Evolutionary conservation across 2,888 invertebrate genomes (phyloP).

Genomic region (Calameuta pallipes): DNA sequence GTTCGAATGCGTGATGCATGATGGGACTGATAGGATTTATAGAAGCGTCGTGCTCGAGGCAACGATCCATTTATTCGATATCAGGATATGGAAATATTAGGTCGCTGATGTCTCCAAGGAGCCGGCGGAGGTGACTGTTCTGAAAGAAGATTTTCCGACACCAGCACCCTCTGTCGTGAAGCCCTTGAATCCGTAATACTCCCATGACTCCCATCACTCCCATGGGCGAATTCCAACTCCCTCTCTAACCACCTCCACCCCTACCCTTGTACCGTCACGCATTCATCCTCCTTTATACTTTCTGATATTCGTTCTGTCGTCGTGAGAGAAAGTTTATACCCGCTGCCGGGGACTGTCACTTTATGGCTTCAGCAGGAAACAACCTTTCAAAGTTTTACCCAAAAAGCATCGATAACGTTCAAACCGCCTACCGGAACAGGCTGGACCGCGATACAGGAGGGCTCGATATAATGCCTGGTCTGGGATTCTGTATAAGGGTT

Average conservation of each 20-base stretch:
- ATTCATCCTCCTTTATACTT: constrained; percentile 19
- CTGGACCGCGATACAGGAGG: constrained; percentile 8
- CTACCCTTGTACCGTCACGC: background rate
- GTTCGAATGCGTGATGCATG: constrained; percentile 49
- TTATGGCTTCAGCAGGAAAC: constrained; percentile 43
- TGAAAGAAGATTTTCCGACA: background rate
- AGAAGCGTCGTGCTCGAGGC: constrained; percentile 47
- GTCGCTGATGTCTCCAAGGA: constrained; percentile 45
- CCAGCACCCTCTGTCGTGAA: background rate
- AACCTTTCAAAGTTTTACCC: constrained; percentile 34
- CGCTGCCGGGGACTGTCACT: constrained; percentile 41
- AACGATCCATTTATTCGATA: constrained; percentile 59
- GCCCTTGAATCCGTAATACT: constrained; percentile 55
- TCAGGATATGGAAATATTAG: constrained; percentile 60
- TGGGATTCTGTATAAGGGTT: constrained; percentile 18
- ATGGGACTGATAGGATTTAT: constrained; percentile 54
- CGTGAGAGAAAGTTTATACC: constrained; percentile 44
- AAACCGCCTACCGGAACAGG: background rate
- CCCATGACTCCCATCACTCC: constrained; percentile 42
- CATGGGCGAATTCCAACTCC: constrained; percentile 42
- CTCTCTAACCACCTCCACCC: constrained; percentile 5
- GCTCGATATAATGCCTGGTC: constrained; percentile 25
- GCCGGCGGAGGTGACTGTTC: background rate
- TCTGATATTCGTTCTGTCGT: constrained; percentile 49
- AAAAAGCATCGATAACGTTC: constrained; percentile 43